Percentiles rank a stretch among this genome's conserved stretches.
phyloP scores from a whole-genome alignment of 2,888 invertebrate species.

The Phyto melanocephala region DNA sequence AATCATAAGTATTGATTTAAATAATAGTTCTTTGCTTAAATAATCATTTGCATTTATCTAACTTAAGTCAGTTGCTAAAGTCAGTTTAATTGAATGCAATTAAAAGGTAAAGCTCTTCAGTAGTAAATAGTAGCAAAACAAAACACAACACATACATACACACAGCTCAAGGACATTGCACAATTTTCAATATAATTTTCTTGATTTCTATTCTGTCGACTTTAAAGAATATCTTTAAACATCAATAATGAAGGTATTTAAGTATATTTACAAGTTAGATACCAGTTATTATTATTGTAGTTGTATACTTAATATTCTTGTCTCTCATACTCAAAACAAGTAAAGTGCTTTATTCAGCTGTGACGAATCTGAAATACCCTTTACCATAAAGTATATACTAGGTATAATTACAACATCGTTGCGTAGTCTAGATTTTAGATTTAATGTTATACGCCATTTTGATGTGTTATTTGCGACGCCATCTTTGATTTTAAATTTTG shows the following conservation, averaged over 20 bases:
- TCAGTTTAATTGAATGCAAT: conserved; percentile 30
- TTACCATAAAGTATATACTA: no score
- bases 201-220: neutral
- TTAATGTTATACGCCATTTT: no score
- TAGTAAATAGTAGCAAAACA: neutral
- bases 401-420: no score
- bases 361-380: no score
- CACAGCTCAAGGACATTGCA: conserved; percentile 39
- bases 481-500: no score
- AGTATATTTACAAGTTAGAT: neutral
- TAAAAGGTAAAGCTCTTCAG: conserved; percentile 18
- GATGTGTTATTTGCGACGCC: no score
- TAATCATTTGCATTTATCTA: conserved; percentile 15
- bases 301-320: neutral
- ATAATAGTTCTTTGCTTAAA: conserved; percentile 35
- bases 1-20: conserved; percentile 41
- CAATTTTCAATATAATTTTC: conserved; percentile 9
- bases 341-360: neutral
- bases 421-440: no score
- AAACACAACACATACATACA: neutral
- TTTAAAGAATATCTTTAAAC: neutral
- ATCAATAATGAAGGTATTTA: neutral
- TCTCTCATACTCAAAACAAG: neutral
- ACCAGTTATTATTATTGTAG: neutral
- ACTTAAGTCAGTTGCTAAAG: neutral